phyloP scores from a whole-genome alignment of 2,113 vertebrate species.

The Deroptyus accipitrinus region DNA sequence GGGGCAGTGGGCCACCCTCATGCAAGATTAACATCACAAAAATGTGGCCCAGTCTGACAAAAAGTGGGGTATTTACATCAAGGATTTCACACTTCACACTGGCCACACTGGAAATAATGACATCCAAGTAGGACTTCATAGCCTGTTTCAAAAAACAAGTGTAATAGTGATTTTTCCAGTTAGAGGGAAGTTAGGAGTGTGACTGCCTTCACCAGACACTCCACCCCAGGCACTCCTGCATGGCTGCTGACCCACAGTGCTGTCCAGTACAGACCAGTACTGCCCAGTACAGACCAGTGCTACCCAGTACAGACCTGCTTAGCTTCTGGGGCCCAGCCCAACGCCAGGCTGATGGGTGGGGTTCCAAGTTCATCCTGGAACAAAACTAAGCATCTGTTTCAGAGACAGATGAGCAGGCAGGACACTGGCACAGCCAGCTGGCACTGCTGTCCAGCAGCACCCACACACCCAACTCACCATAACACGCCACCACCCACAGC shows the following conservation, averaged over 20 bases:
- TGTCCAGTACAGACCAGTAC: not conserved
- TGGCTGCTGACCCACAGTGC: not conserved
- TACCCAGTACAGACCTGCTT: not conserved
- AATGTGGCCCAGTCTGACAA: accelerated
- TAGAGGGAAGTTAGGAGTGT: not conserved
- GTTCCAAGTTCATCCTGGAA: not conserved
- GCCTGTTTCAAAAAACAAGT: not conserved
- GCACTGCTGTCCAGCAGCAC: not conserved
- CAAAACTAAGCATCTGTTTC: not conserved
- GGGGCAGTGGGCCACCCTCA: not conserved
- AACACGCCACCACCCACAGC: not conserved
- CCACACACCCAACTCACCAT: too few species aligned
- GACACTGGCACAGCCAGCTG: not conserved
- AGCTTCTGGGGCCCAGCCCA: not conserved
- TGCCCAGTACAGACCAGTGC: not conserved
- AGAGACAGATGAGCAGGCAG: not conserved
- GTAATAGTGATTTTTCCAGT: not conserved
- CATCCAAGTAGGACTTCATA: not conserved
- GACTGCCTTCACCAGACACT: not conserved
- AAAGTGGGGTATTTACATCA: not conserved
- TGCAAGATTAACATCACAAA: not conserved
- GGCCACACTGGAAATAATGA: not conserved
- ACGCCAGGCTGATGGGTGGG: not conserved
- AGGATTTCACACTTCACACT: not conserved
- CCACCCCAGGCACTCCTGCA: not conserved